These are phyloP conservation scores for Craseonycteris thonglongyai DNA, from an alignment of 2,113 vertebrate species.

Conservation along the genomic window DNA sequence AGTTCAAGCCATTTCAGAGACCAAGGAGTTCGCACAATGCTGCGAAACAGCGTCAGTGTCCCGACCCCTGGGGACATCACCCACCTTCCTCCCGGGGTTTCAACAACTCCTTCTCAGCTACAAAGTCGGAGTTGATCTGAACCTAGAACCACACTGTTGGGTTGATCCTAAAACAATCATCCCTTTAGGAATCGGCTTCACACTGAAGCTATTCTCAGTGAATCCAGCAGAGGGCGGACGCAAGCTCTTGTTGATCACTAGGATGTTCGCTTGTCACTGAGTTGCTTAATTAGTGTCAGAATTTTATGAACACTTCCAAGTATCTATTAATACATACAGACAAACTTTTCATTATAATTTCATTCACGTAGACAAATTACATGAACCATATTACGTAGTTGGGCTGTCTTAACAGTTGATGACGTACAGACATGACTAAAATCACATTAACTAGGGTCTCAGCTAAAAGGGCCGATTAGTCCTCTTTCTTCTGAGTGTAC, in stretches of 20 bases:
- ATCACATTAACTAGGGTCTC: background rate
- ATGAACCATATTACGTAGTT: background rate
- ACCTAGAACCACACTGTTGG: background rate
- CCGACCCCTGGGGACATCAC: accelerated
- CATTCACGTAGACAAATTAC: background rate
- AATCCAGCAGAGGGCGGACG: conserved; percentile 37
- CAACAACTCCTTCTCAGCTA: background rate
- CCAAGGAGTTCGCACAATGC: accelerated
- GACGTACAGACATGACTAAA: background rate
- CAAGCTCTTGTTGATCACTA: background rate
- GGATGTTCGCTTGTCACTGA: background rate
- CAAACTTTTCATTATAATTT: background rate
- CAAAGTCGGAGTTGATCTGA: background rate
- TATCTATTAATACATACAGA: background rate
- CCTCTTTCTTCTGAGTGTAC: background rate
- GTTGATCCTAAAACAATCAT: background rate
- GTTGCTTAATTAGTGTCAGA: background rate
- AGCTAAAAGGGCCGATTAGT: background rate
- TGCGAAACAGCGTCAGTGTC: background rate
- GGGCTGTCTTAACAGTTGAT: background rate
- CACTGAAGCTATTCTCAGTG: background rate
- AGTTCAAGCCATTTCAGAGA: background rate
- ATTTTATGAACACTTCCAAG: background rate
- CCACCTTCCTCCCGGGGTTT: background rate
- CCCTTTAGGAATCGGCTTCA: background rate